phyloP scores from a whole-genome alignment of 2,797 vertebrate species.

The Catostomus latipinnis region DNA sequence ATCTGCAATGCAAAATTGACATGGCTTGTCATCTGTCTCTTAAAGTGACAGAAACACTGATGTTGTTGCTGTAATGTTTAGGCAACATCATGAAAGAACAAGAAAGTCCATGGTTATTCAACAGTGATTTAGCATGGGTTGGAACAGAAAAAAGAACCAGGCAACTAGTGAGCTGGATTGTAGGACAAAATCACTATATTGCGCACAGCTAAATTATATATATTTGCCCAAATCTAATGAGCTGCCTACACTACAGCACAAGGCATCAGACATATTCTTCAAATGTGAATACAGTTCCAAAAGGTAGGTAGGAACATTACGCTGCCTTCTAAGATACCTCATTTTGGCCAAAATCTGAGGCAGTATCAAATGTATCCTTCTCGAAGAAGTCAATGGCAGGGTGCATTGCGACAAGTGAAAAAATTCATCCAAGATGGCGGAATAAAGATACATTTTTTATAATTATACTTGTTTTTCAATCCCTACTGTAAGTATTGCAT shows the following conservation, averaged over 20 bases:
- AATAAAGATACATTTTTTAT: too few relatives aligned
- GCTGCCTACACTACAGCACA: not conserved
- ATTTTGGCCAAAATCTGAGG: not conserved
- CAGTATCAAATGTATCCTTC: not conserved
- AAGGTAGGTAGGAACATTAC: not conserved
- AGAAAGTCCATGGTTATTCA: slow-evolving; percentile 39
- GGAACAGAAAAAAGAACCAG: slow-evolving; percentile 39
- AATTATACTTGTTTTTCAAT: too few relatives aligned
- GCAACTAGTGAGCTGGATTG: slow-evolving; percentile 30
- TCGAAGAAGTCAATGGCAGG: too few relatives aligned
- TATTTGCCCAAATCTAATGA: not conserved
- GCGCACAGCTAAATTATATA: slow-evolving; percentile 20
- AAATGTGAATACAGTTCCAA: not conserved
- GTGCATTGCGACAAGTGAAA: too few relatives aligned
- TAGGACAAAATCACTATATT: not conserved
- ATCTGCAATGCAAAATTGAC: too few relatives aligned
- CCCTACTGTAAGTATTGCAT: too few relatives aligned
- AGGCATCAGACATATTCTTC: not conserved
- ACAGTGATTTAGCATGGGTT: slow-evolving; percentile 29
- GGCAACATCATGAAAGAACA: slow-evolving; percentile 29
- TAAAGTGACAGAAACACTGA: not conserved
- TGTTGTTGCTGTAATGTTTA: slow-evolving; percentile 8
- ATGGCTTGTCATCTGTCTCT: not conserved
- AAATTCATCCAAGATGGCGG: too few relatives aligned
- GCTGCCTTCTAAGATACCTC: not conserved